Percentiles rank a stretch among this genome's conserved stretches.
Conservation (phyloP, 2,888 invertebrate species). For the Mylabris sibirica region DNA sequence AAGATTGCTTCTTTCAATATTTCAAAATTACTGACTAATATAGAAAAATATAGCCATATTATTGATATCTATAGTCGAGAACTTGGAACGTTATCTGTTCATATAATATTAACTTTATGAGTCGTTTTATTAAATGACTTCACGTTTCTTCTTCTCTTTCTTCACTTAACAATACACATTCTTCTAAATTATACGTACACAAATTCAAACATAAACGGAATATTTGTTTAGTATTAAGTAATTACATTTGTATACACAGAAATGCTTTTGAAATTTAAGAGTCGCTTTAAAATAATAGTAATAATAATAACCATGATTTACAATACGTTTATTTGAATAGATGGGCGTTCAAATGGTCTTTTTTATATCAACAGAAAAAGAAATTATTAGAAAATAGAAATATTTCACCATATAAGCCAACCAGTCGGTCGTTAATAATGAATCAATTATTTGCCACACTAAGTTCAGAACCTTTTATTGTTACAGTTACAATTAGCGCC, state of each 20-base stretch:
- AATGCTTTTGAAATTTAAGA: not conserved
- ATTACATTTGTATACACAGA: not conserved
- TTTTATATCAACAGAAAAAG: not conserved
- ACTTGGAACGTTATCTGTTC: conserved; percentile 6
- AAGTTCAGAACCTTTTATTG: not conserved
- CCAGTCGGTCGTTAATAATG: not conserved
- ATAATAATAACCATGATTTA: too few relatives aligned
- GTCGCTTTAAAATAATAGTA: not conserved
- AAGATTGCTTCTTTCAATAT: not conserved
- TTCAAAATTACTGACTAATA: not conserved
- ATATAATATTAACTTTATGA: not conserved
- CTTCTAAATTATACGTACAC: not conserved
- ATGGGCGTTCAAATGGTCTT: not conserved
- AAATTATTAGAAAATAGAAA: not conserved
- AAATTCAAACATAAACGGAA: not conserved
- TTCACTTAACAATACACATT: not conserved
- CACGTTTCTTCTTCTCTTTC: not conserved
- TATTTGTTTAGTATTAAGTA: not conserved
- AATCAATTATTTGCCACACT: conserved; percentile 2
- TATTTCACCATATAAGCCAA: not conserved
- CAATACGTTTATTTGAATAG: not conserved
- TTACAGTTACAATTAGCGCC: not conserved
- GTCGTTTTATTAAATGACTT: not conserved
- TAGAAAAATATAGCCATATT: not conserved
- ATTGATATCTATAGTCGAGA: not conserved